Evolutionary conservation across 2,113 vertebrate genomes (phyloP).

Genomic region (Perccottus glenii): DNA sequence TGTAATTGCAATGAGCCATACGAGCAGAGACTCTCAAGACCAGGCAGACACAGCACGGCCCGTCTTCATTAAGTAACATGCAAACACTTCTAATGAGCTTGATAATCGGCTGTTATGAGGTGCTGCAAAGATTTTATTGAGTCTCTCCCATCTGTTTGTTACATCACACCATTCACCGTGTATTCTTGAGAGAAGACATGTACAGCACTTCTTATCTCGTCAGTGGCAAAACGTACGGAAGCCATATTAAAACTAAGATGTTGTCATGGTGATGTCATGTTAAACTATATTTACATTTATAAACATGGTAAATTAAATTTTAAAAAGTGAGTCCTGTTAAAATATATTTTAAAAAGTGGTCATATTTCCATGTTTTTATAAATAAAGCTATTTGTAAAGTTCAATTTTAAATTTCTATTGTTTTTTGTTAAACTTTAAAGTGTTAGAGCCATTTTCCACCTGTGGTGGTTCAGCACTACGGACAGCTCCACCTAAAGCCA

Average conservation of each 20-base stretch:
- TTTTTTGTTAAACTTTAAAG: too few species aligned
- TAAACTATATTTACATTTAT: too few species aligned
- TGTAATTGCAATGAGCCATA: constrained; percentile 5
- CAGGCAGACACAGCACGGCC: background rate
- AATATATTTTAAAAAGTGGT: too few species aligned
- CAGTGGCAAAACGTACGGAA: too few species aligned
- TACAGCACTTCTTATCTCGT: background rate
- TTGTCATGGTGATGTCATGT: too few species aligned
- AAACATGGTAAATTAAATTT: too few species aligned
- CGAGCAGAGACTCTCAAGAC: constrained; percentile 3
- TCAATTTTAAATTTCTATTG: too few species aligned
- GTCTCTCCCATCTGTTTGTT: constrained; percentile 5
- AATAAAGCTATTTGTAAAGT: too few species aligned
- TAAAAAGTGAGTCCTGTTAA: too few species aligned
- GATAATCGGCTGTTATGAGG: constrained; percentile 22
- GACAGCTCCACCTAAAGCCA: constrained; percentile 41
- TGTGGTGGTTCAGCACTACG: constrained; percentile 46
- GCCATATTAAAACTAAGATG: too few species aligned
- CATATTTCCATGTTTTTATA: too few species aligned
- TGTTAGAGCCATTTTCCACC: background rate
- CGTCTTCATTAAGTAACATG: constrained; percentile 14
- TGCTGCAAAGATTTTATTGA: constrained; percentile 1
- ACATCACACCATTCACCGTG: background rate
- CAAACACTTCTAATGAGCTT: constrained; percentile 22
- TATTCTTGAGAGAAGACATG: constrained; percentile 2